Evolutionary conservation across 2,113 vertebrate species (phyloP).

Genomic region (Centropristis striata): DNA sequence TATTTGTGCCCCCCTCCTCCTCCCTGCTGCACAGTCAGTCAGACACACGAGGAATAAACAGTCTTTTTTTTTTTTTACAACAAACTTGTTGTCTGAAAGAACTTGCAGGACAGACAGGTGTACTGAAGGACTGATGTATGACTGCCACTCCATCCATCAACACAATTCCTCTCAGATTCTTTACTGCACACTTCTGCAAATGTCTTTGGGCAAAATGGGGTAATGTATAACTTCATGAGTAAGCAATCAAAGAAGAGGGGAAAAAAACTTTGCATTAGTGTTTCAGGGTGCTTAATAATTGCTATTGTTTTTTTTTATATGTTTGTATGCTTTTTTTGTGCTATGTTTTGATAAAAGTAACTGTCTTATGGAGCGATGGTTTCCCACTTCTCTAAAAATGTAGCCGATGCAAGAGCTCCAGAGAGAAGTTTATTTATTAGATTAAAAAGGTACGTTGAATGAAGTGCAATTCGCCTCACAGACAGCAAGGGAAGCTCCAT

Average conservation of each 20-base stretch:
- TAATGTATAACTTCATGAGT: constrained; percentile 74
- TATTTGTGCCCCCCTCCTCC: constrained; percentile 25
- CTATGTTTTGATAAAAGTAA: constrained; percentile 78
- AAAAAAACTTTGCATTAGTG: constrained; percentile 74
- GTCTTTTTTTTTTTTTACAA: constrained; percentile 15
- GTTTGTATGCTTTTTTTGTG: constrained; percentile 74
- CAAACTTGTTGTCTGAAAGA: constrained; percentile 60
- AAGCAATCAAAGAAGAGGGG: constrained; percentile 68
- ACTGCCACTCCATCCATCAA: constrained; percentile 63
- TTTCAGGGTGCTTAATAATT: constrained; percentile 83
- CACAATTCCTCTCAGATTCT: constrained; percentile 68
- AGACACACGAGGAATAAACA: constrained; percentile 57
- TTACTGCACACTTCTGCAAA: constrained; percentile 80
- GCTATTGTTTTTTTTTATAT: constrained; percentile 63
- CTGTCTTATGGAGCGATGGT: constrained; percentile 69
- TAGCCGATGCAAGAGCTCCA: constrained; percentile 69
- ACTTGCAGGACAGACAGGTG: constrained; percentile 73
- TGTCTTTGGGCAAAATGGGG: constrained; percentile 74
- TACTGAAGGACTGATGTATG: constrained; percentile 66
- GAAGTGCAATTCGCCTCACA: constrained; percentile 83
- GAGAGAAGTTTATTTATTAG: constrained; percentile 88
- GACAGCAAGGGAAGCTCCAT: constrained; percentile 67
- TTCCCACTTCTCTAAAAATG: constrained; percentile 77
- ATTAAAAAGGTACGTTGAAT: constrained; percentile 82
- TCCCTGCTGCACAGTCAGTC: constrained; percentile 26